Evolutionary conservation across 1,140 invertebrate genomes (phyloP), one percentile per base, ranked within the genome.

Genomic region (Drosophila azteca): DNA sequence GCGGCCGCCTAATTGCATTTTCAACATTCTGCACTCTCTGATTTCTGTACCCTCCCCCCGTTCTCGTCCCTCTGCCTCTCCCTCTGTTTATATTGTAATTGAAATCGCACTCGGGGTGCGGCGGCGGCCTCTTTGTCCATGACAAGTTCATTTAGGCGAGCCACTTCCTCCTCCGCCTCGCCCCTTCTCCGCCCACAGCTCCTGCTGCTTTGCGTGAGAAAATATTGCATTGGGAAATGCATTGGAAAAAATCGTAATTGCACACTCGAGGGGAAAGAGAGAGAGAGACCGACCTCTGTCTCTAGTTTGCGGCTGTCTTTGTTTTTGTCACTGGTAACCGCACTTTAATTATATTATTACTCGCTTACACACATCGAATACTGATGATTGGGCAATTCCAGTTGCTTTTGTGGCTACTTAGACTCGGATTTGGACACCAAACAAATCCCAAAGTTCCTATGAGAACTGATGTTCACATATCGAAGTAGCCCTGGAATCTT

Each of bases 1-100:
- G 62, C 43, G 64, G 39, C 59, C 65, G 79, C 79, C 76, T 88
- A 88, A 88, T 88, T 83, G 79, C 67, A 88, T 88, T 83, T 79
- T 58, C 54, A 45, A 58, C 73, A 85, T 65, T 77, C 50, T 43
- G 52, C 39, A 31, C 43, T 41, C 35, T 13, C 11, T 39, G 35
- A 35, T 11, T 35, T 31, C 29, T 7, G 29, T 4, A 35, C 31
- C 9, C 2, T 0, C 3, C 31, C 31, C 9, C 9, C 31, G 3
- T 11, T 2, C 8, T 9, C 8, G 9, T 3, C 31, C 0, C 35
- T 11, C 35, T 11, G 0, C 1, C 31, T 1, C 11, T 13, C 11
- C 8, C 51, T 15, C 31, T 67, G n/a, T 69, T 68, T 69, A 57
- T 68, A 57, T 69, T 69, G 66, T 68, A 69, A 69, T 69, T 69